phyloP scores from a whole-genome alignment of 2,113 vertebrate species.

The Crotalus tigris region DNA sequence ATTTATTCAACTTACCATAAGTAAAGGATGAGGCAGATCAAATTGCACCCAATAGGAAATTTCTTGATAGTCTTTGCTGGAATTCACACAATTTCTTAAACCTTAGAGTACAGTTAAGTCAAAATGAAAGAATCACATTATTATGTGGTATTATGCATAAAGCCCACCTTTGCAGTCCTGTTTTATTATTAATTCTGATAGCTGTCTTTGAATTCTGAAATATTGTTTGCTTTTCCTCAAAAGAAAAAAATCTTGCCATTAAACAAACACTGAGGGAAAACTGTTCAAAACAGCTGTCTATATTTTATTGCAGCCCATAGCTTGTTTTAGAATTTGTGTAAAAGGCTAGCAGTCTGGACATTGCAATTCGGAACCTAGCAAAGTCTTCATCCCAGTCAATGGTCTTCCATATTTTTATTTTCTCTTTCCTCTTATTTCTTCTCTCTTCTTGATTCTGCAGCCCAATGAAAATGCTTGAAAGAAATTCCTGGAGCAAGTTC shows the following conservation, averaged over 20 bases:
- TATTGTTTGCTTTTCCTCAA: background rate
- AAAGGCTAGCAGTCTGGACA: background rate
- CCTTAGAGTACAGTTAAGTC: background rate
- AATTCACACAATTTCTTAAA: background rate
- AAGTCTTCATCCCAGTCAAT: background rate
- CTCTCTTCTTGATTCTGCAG: conserved; percentile 18
- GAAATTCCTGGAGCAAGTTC: background rate
- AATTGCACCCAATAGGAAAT: background rate
- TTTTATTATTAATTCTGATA: background rate
- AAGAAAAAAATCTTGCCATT: background rate
- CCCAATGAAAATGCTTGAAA: conserved; percentile 27
- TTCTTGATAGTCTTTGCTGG: background rate
- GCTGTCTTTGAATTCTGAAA: background rate
- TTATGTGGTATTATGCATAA: background rate
- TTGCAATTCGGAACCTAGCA: conserved; percentile 12
- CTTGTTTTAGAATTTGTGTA: conserved; percentile 7
- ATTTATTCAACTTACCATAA: background rate
- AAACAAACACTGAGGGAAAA: background rate
- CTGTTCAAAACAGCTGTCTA: background rate
- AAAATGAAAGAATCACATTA: background rate
- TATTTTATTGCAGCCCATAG: background rate
- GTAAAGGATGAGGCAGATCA: background rate
- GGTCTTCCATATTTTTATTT: background rate
- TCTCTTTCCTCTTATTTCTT: background rate
- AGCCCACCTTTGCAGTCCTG: background rate